A percentile compares a stretch with the other conserved stretches of the same genome.
phyloP scores from a whole-genome alignment of 2,113 vertebrate species.

The Xenopus laevis region DNA sequence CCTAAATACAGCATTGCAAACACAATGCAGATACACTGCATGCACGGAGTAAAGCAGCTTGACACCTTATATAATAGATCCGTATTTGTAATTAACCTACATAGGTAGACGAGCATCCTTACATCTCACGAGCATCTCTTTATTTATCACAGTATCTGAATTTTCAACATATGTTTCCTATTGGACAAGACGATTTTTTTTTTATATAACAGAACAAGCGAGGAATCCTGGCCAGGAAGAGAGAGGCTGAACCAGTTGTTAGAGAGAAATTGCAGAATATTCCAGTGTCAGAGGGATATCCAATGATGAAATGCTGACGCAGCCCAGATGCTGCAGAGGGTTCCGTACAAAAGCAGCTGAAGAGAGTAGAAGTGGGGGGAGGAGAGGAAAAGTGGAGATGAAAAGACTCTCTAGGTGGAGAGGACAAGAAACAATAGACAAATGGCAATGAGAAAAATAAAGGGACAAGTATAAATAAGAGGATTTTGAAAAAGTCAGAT shows the following conservation, averaged over 20 bases:
- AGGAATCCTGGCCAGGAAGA: no score
- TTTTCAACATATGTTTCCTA: no score
- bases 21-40: no score
- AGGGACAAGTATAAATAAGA: not conserved
- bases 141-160: no score
- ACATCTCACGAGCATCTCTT: no score
- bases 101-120: no score
- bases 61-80: no score
- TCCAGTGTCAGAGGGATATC: slow-evolving; percentile 9
- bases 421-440: slow-evolving; percentile 6
- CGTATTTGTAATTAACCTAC: no score
- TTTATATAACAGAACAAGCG: no score
- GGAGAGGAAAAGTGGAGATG: slow-evolving; percentile 11
- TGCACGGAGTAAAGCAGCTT: no score
- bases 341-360: slow-evolving; percentile 1
- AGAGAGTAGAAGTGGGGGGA: not conserved
- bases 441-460: not conserved
- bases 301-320: slow-evolving; percentile 31
- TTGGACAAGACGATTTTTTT: no score
- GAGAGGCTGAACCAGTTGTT: not conserved
- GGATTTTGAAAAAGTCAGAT: not conserved
- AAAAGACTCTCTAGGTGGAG: slow-evolving; percentile 6
- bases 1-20: no score
- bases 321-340: slow-evolving; percentile 8
- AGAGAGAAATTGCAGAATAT: slow-evolving; percentile 10